Evolutionary conservation across 2,888 invertebrate genomes (phyloP), one percentile per base, ranked within the genome.

Genomic region (Idaea aversata): DNA sequence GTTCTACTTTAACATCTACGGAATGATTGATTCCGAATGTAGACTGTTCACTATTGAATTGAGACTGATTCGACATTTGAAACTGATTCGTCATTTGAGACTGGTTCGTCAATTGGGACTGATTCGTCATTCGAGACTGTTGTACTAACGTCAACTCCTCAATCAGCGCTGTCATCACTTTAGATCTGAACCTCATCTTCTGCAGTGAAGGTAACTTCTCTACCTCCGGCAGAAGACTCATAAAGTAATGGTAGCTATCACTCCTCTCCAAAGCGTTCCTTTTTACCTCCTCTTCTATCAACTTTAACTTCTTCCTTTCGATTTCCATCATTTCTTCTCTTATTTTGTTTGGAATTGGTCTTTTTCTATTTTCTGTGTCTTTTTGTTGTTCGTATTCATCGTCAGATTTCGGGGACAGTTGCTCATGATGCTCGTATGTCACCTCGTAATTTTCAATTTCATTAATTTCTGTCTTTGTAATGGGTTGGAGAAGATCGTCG

Each of bases 171-270:
- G 72, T 67, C 34, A 68, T 73, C 38, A 74, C 72, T 64, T 70
- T 72, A 6, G 67, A 70, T 15, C 74, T 58, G 7, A 73, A 61
- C 60, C 73, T 60, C 72, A 74, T 72, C 62, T 74, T 74, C 61
- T 72, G 67, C 15, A 73, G 35, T 0, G 74, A 59, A 5, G 68
- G 65, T 4, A 74, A 61, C 65, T 71, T 74, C 57, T 74, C 72
- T 71, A 74, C 72, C 38, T 74, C 73, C 0, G 73, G 74, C 5
- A 74, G 63, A 5, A 74, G 63, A 34, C 74, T 74, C 74, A 74
- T 73, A 6, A 74, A 64, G 47, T 72, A 74, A 36, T 73, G 72
- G 25, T 74, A 74, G 62, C 72, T 73, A 6, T 74, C 74, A 34
- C 15, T 70, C 64, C 59, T 63, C 7, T 67, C 67, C 15, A 63